Base-by-base conservation (phyloP, 2,797 vertebrate genomes). In the Pteropus rufus region DNA sequence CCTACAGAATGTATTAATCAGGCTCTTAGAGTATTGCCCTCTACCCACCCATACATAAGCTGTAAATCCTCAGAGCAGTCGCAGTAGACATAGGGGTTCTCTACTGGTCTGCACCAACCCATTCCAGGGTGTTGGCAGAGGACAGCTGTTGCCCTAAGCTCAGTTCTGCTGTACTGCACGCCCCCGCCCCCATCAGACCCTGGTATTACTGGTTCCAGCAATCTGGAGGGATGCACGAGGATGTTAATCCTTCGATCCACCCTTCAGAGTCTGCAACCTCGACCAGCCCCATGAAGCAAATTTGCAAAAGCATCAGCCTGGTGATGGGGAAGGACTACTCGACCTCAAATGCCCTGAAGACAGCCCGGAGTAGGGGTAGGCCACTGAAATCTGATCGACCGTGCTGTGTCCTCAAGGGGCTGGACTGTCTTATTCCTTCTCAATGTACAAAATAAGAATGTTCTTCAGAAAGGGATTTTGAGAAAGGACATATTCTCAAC, bases 401-500 rank as follows among this genome's bases (percentile, higher is more conserved):
- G 0, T 7, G 34, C 11, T n/a, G n/a, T 96, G 89, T 94, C 76
- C 90, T 73, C 54, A 24, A 76, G 34, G 19, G 39, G 0, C 44
- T 19, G 0, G 4, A 21, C 21, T 52, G 31, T 56, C 79, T 75
- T 85, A 16, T 29, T 88, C 39, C 75, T 89, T 34, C 11, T 83
- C 31, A 31, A 56, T 26, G 7, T 34, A 91, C 79, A 93, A 96
- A 98, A 97, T 10, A 82, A 87, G 58, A 77, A 86, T 88, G 87
- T 94, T 97, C 86, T 89, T 95, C 93, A 95, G 91, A 93, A 98
- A 98, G 96, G 92, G 94, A 96, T 96, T 98, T 91, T 94, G 97
- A 98, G 92, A 96, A 98, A 95, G 84, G 97, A 96, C 29, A 34
- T 3, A 70, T 90, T 98, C 92, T 97, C 97, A 84, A 84, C 64